Conservation (phyloP, 2,888 invertebrate genomes). For the Napeogenes sylphis region DNA sequence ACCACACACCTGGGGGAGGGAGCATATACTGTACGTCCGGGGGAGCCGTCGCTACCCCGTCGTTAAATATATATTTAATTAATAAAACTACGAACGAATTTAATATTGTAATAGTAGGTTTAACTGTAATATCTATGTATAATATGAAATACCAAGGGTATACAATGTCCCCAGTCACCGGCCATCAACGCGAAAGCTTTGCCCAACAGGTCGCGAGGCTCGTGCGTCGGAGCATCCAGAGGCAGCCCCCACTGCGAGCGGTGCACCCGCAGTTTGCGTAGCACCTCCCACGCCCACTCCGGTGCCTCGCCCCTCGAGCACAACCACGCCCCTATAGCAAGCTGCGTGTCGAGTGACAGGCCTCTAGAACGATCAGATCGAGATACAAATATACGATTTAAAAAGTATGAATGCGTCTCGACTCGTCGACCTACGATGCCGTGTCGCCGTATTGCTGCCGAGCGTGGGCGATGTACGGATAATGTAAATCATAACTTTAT, state of each 20-base stretch:
- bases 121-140: not conserved
- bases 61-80: no score
- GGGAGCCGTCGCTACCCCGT: no score
- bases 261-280: conserved; percentile 53
- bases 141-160: conserved; percentile 57
- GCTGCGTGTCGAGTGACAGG: conserved; percentile 51
- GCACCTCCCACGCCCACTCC: conserved; percentile 56
- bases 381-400: no score
- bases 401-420: no score
- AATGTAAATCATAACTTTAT: no score
- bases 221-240: conserved; percentile 42
- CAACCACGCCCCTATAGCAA: conserved; percentile 51
- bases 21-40: no score
- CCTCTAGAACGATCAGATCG: conserved; percentile 47
- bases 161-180: conserved; percentile 62
- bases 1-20: conserved; percentile 51
- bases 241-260: conserved; percentile 48
- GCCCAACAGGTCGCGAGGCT: conserved; percentile 40
- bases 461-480: no score
- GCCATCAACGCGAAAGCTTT: conserved; percentile 51
- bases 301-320: conserved; percentile 34
- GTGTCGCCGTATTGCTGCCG: no score
- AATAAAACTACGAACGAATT: no score
- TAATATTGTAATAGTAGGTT: no score
- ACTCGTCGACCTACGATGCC: no score